Percentiles rank a stretch among this genome's conserved stretches.
These are phyloP conservation scores for Pseudotriccus pelzelni DNA, from an alignment of 2,797 vertebrate genomes.

Conservation along the genomic window DNA sequence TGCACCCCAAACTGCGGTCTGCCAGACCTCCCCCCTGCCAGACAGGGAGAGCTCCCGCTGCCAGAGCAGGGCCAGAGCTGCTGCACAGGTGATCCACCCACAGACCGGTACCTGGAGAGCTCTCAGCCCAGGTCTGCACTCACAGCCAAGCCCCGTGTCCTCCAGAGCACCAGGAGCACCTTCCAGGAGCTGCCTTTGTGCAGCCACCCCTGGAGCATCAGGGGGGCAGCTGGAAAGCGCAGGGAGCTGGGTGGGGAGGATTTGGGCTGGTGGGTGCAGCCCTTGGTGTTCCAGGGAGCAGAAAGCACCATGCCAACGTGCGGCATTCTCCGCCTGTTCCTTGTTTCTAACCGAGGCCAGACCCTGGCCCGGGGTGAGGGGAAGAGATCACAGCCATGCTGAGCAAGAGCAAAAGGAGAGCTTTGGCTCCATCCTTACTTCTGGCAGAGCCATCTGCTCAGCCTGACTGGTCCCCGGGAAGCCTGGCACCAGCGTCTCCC, in stretches of 20 bases:
- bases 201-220: neutral
- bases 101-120: neutral
- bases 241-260: fast-evolving
- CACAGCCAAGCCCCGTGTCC: neutral
- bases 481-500: neutral
- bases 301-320: fast-evolving
- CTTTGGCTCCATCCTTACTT: neutral
- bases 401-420: neutral
- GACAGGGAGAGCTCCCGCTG: neutral
- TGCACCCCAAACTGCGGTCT: fast-evolving
- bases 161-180: fast-evolving
- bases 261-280: neutral
- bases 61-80: neutral
- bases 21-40: neutral
- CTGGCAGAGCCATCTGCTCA: neutral
- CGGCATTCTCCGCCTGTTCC: neutral
- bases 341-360: fast-evolving
- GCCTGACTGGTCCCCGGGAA: fast-evolving
- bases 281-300: neutral
- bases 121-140: neutral
- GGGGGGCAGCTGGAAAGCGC: fast-evolving
- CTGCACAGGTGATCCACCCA: neutral
- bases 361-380: neutral
- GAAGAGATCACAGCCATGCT: neutral
- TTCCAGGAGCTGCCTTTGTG: neutral